A percentile compares a stretch with the other conserved stretches of the same genome.
Evolutionary conservation across 2,113 vertebrate genomes (phyloP).

Genomic region (Ageneiosus marmoratus): DNA sequence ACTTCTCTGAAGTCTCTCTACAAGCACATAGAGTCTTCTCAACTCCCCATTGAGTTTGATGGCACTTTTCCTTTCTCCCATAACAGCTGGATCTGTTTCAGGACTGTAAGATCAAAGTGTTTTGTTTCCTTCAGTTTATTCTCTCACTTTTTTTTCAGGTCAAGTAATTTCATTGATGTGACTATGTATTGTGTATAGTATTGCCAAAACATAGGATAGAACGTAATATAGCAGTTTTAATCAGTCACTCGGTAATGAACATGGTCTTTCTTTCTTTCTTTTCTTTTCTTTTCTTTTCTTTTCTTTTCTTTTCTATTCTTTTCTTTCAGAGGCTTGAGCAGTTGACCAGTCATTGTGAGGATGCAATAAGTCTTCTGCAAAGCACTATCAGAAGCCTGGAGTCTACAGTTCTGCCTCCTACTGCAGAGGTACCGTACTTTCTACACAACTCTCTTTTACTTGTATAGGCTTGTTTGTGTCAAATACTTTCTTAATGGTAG

Average conservation of each 20-base stretch:
- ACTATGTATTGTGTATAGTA: neutral
- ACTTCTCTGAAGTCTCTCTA: conserved; percentile 81
- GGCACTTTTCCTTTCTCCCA: conserved; percentile 86
- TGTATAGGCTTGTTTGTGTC: neutral
- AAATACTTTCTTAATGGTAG: neutral
- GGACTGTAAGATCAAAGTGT: conserved; percentile 76
- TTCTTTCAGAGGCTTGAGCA: conserved; percentile 82
- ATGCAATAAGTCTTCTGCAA: conserved; percentile 78
- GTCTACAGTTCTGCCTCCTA: conserved; percentile 43
- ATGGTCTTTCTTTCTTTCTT: neutral
- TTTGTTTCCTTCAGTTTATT: neutral
- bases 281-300: neutral
- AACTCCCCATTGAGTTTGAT: conserved; percentile 80
- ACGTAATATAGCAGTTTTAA: neutral
- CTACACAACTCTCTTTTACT: neutral
- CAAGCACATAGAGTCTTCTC: conserved; percentile 78
- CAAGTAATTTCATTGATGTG: neutral
- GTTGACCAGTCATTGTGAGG: conserved; percentile 76
- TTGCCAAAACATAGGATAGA: neutral
- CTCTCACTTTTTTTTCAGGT: neutral
- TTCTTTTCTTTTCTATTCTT: neutral
- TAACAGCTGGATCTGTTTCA: conserved; percentile 84
- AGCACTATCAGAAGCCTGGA: conserved; percentile 76
- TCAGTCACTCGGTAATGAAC: neutral
- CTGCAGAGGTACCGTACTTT: conserved; percentile 50